phyloP scores from a whole-genome alignment of 2,113 vertebrate species.

The Brachirus orientalis region DNA sequence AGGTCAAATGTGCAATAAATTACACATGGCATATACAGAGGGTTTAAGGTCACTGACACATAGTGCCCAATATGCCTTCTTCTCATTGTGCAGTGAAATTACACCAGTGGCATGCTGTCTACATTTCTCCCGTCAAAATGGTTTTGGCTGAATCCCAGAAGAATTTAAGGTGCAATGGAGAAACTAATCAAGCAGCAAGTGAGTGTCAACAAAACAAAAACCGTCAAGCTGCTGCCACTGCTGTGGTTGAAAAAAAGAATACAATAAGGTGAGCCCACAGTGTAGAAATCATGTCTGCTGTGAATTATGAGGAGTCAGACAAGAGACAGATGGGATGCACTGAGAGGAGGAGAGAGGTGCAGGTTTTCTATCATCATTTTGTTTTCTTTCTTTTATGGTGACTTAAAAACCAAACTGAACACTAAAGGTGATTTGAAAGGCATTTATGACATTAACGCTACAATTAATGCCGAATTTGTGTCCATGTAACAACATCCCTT shows the following conservation, averaged over 20 bases:
- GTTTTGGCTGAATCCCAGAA: slow-evolving; percentile 63
- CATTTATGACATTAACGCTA: background rate
- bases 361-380: too few species aligned
- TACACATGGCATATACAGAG: slow-evolving; percentile 60
- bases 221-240: slow-evolving; percentile 53
- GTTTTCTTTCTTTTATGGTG: too few species aligned
- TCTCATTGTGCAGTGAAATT: slow-evolving; percentile 58
- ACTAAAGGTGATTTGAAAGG: background rate
- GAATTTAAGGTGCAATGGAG: slow-evolving; percentile 44
- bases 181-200: slow-evolving; percentile 70
- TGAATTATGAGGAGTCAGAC: slow-evolving; percentile 39
- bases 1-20: slow-evolving; percentile 54
- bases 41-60: slow-evolving; percentile 66
- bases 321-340: background rate
- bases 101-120: slow-evolving; percentile 61
- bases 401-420: too few species aligned
- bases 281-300: slow-evolving; percentile 51
- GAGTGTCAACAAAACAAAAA: slow-evolving; percentile 59
- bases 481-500: too few species aligned
- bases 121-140: slow-evolving; percentile 59
- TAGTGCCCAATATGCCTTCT: slow-evolving; percentile 22
- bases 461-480: background rate
- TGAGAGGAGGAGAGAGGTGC: background rate
- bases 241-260: slow-evolving; percentile 28
- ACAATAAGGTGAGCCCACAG: slow-evolving; percentile 40